Conservation (phyloP, 2,888 invertebrate genomes). For the Crematogaster levior region DNA sequence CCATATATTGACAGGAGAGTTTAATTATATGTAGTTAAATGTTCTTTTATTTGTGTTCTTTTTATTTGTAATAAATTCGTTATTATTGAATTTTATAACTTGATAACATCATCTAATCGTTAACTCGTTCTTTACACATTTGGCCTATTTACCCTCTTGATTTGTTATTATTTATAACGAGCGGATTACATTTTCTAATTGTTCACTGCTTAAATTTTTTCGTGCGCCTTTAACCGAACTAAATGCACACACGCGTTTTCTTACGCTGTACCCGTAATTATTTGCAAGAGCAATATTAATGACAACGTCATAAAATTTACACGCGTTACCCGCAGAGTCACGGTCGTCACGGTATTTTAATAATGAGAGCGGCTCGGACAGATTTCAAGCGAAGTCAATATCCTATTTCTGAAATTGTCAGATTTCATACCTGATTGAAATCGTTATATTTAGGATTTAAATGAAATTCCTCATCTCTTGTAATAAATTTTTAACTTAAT, state of each 20-base stretch:
- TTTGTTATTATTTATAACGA: too few species aligned
- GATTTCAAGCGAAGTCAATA: not conserved
- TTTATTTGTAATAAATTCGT: too few species aligned
- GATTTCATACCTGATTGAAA: not conserved
- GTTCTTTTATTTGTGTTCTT: too few species aligned
- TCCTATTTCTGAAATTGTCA: slow-evolving; percentile 12
- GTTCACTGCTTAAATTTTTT: too few species aligned
- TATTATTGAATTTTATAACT: too few species aligned
- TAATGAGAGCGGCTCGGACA: not conserved
- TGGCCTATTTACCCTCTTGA: too few species aligned
- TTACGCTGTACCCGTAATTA: not conserved
- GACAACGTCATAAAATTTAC: slow-evolving; percentile 13
- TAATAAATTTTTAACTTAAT: not conserved
- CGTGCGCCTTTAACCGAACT: not conserved
- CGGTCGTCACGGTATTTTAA: slow-evolving; percentile 13
- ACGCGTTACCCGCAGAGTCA: not conserved
- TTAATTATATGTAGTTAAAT: too few species aligned
- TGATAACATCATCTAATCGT: too few species aligned
- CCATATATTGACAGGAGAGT: too few species aligned
- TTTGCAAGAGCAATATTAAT: not conserved
- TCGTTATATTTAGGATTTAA: not conserved
- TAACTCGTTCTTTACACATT: too few species aligned
- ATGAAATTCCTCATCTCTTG: not conserved
- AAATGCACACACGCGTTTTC: not conserved
- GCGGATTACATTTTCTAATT: too few species aligned